Evolutionary conservation across 2,888 invertebrate species (phyloP).

Genomic region (Lysandra bellargus): DNA sequence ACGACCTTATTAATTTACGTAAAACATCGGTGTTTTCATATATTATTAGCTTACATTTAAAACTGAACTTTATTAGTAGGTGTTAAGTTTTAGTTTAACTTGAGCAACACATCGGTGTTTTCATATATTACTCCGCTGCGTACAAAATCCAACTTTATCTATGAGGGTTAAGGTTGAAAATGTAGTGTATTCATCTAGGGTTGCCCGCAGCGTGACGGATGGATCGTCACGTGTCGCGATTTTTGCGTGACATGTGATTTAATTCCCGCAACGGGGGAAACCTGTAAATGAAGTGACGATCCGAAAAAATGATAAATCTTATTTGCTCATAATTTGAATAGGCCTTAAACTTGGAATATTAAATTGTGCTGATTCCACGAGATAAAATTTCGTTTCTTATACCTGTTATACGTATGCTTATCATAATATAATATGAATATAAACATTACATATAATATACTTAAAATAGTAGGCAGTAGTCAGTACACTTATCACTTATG

Average conservation of each 20-base stretch:
- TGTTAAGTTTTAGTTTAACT: background rate
- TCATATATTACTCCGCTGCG: background rate
- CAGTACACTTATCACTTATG: too few relatives aligned
- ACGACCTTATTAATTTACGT: constrained; percentile 12
- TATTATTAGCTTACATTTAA: constrained; percentile 34
- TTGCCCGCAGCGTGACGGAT: constrained; percentile 71
- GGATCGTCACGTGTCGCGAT: constrained; percentile 67
- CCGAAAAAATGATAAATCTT: constrained; percentile 28
- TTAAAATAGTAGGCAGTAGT: too few relatives aligned
- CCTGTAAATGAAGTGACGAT: constrained; percentile 36
- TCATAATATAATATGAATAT: too few relatives aligned
- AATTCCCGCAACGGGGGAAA: constrained; percentile 49
- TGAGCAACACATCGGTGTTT: background rate
- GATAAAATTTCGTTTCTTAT: background rate
- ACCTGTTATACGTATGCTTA: background rate
- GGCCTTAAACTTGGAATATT: constrained; percentile 1
- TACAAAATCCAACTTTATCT: constrained; percentile 43
- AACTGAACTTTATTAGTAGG: constrained; percentile 38
- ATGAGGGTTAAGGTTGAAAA: constrained; percentile 34
- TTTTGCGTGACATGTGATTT: constrained; percentile 61
- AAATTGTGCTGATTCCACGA: background rate
- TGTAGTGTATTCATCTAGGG: constrained; percentile 43
- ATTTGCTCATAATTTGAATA: constrained; percentile 25
- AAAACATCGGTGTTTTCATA: background rate
- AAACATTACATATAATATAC: too few relatives aligned